A percentile compares a stretch with the other conserved stretches of the same genome.
Evolutionary conservation across 2,888 invertebrate species (phyloP).

Genomic region (Caenorhabditis doughertyi): DNA sequence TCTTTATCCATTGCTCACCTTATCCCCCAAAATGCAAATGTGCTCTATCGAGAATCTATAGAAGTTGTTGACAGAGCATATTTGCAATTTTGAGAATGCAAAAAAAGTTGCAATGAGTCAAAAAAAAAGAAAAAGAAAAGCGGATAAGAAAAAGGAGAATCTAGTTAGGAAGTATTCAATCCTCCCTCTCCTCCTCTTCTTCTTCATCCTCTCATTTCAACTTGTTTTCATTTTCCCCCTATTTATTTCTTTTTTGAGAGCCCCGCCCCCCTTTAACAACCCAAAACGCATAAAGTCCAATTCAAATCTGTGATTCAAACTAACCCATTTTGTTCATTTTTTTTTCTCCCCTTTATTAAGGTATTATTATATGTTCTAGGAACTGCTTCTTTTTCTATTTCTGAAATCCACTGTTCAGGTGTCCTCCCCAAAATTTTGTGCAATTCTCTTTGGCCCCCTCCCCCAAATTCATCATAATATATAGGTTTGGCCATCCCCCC

Average conservation of each 20-base stretch:
- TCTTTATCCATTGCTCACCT: not conserved
- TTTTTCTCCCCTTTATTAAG: slow-evolving; percentile 12
- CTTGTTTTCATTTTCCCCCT: slow-evolving; percentile 12
- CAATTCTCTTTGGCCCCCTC: slow-evolving; percentile 21
- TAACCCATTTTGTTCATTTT: slow-evolving; percentile 11
- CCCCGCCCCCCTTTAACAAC: not conserved
- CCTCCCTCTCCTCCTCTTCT: slow-evolving; percentile 4
- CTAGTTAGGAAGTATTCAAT: slow-evolving; percentile 59
- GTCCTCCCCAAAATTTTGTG: slow-evolving; percentile 30
- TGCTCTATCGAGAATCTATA: not conserved
- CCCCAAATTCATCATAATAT: slow-evolving; percentile 8
- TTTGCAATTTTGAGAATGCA: not conserved
- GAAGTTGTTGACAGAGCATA: not conserved
- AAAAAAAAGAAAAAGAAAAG: slow-evolving; percentile 13
- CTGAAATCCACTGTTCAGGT: slow-evolving; percentile 36
- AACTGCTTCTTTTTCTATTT: slow-evolving; percentile 21
- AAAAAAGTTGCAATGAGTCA: not conserved
- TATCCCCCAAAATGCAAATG: not conserved
- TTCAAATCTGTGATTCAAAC: slow-evolving; percentile 47
- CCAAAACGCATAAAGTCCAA: slow-evolving; percentile 42
- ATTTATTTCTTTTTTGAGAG: too few relatives aligned
- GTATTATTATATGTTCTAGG: slow-evolving; percentile 56
- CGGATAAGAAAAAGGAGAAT: not conserved
- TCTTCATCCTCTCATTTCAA: slow-evolving; percentile 15
- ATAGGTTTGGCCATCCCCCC: not conserved